phyloP scores from a whole-genome alignment of 2,888 invertebrate genomes.

The Muscina levida region DNA sequence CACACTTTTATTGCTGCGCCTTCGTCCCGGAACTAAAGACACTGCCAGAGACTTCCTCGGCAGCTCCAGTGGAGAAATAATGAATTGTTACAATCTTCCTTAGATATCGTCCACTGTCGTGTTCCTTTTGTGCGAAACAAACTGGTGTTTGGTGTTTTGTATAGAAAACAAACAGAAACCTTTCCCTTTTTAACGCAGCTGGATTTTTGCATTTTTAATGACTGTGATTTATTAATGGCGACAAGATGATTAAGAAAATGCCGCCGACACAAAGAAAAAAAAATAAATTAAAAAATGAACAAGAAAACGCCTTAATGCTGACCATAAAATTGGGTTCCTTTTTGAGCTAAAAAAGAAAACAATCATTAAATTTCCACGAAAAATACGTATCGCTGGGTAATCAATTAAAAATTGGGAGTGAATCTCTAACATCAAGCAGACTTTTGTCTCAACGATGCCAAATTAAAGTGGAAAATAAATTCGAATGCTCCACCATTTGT shows the following conservation, averaged over 20 bases:
- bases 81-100: slow-evolving; percentile 67
- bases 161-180: slow-evolving; percentile 50
- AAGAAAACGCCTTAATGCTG: slow-evolving; percentile 38
- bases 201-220: slow-evolving; percentile 77
- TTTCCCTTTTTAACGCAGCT: slow-evolving; percentile 60
- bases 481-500: not conserved
- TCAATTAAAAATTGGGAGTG: slow-evolving; percentile 63
- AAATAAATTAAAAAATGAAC: slow-evolving; percentile 50
- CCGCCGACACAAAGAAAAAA: slow-evolving; percentile 53
- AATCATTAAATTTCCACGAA: slow-evolving; percentile 42
- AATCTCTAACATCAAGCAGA: slow-evolving; percentile 39
- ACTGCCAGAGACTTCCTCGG: slow-evolving; percentile 50
- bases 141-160: slow-evolving; percentile 45
- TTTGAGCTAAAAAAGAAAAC: slow-evolving; percentile 13
- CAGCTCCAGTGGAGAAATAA: slow-evolving; percentile 57
- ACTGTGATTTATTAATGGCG: slow-evolving; percentile 79
- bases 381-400: slow-evolving; percentile 46
- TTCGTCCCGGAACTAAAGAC: slow-evolving; percentile 56
- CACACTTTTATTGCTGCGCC: slow-evolving; percentile 66
- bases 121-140: slow-evolving; percentile 28
- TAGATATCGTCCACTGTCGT: slow-evolving; percentile 52
- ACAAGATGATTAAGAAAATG: slow-evolving; percentile 76
- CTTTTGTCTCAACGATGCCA: not conserved
- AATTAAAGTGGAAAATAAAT: slow-evolving; percentile 47
- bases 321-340: slow-evolving; percentile 38